These are phyloP conservation scores for Aphelinus certus DNA, from an alignment of 1,140 invertebrate species.

Conservation along the genomic window DNA sequence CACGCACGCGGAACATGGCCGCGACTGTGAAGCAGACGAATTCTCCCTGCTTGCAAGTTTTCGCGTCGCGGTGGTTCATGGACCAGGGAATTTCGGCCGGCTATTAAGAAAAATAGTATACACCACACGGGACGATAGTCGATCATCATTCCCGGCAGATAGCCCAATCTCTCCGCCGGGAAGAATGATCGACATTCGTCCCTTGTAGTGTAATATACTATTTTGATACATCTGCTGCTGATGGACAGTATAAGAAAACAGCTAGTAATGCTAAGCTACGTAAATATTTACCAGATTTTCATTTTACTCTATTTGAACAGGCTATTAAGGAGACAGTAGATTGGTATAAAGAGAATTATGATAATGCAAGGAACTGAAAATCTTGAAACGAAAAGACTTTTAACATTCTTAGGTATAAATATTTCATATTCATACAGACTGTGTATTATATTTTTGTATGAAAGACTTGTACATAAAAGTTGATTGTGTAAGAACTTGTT, in stretches of 20 bases:
- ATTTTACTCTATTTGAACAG: constrained; percentile 88
- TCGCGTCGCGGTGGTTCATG: too few relatives aligned
- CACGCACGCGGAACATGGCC: too few relatives aligned
- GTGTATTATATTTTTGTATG: constrained; percentile 20
- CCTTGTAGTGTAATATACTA: too few relatives aligned
- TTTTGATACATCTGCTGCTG: constrained; percentile 92
- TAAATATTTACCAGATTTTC: constrained; percentile 82
- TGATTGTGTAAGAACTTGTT: neutral
- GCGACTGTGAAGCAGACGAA: too few relatives aligned
- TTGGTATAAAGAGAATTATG: constrained; percentile 89
- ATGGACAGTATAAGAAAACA: constrained; percentile 99
- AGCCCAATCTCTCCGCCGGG: constrained; percentile 93
- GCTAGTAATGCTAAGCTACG: constrained; percentile 93
- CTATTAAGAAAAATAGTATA: too few relatives aligned
- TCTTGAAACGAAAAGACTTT: neutral
- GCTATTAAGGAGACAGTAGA: constrained; percentile 87
- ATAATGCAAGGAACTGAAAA: constrained; percentile 76
- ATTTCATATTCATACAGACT: neutral
- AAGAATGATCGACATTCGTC: too few relatives aligned
- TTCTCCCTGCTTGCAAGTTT: too few relatives aligned
- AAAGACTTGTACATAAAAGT: constrained; percentile 9
- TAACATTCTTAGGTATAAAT: neutral
- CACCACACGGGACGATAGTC: too few relatives aligned
- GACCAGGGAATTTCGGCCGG: constrained; percentile 83
- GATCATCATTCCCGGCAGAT: too few relatives aligned